Evolutionary conservation across 2,888 invertebrate species (phyloP).

Genomic region (Bellardia bayeri): DNA sequence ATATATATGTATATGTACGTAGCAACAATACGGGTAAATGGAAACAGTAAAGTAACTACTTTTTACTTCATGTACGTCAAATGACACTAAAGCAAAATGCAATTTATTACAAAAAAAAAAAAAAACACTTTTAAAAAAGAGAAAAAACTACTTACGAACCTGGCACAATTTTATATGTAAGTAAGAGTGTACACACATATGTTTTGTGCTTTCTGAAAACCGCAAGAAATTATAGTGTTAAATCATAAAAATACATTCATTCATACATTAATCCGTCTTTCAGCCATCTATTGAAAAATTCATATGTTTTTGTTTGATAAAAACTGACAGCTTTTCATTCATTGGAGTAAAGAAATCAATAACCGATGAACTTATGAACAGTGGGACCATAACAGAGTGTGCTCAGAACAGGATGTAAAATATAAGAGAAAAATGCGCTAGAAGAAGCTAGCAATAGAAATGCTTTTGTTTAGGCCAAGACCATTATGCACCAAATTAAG

Average conservation of each 20-base stretch:
- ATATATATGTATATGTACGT: background rate
- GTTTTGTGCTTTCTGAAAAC: slow-evolving; percentile 40
- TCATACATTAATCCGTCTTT: slow-evolving; percentile 3
- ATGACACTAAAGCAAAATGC: slow-evolving; percentile 42
- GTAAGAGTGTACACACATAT: background rate
- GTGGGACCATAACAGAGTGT: background rate
- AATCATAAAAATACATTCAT: slow-evolving; percentile 50
- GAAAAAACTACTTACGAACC: slow-evolving; percentile 9
- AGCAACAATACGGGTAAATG: background rate
- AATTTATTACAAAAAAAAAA: slow-evolving; percentile 31
- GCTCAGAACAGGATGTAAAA: slow-evolving; percentile 14
- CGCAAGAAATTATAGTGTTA: slow-evolving; percentile 55
- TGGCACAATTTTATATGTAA: slow-evolving; percentile 2
- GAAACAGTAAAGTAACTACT: slow-evolving; percentile 4
- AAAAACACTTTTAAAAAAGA: background rate
- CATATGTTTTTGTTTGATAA: slow-evolving; percentile 10
- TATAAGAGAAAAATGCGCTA: background rate
- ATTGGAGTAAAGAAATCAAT: slow-evolving; percentile 52
- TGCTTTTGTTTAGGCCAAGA: no score
- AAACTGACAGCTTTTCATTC: slow-evolving; percentile 47
- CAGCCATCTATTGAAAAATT: slow-evolving; percentile 8
- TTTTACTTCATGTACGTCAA: slow-evolving; percentile 1
- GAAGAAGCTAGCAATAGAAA: no score
- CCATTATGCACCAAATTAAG: no score
- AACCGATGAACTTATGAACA: slow-evolving; percentile 16